Base-by-base conservation (phyloP, 1,140 invertebrate genomes). In the Panulirus ornatus region DNA sequence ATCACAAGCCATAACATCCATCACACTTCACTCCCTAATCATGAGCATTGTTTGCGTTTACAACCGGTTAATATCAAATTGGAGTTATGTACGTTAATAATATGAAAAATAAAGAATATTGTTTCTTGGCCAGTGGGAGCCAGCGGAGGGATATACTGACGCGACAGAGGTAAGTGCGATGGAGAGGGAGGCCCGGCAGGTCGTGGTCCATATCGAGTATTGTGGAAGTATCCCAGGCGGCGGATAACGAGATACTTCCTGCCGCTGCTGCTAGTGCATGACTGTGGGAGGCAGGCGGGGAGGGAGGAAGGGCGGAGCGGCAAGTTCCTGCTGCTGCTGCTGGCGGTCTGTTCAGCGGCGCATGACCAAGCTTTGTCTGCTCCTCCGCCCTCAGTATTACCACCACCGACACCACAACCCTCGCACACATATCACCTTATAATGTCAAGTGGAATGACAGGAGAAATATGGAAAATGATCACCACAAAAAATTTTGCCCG, bases 261-360 rank as follows among this genome's bases (percentile, higher is more conserved):
- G 76, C 76, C 44, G 42, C 44, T 79, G 42, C 78, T 81, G 78
- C 51, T 58, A 34, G 78, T 81, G 78, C 78, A 81, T 81, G 78
- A 81, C 47, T 81, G 78, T 58, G 51, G 78, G 42, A 58, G 42
- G 78, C 38, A 30, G 78, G 42, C 34, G 42, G 58, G n/a, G 22
- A 22, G 78, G 58, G 36, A 81, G 47, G 78, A 81, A 58, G 78
- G 78, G 78, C 78, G 78, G 78, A 81, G 78, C 78, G 42, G 58
- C 51, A 47, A 51, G 51, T 81, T 81, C 27, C 78, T 81, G 78
- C 51, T 36, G 78, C 73, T 76, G 73, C 34, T 76, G 73, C 14
- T 47, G 78, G 36, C 78, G 16, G 78, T 30, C 30, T 81, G 47
- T 81, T 34, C 78, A 81, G 34, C 78, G 51, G 51, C 51, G 78